Evolutionary conservation across 2,888 invertebrate species (phyloP).

Genomic region (Philereme vetulata): DNA sequence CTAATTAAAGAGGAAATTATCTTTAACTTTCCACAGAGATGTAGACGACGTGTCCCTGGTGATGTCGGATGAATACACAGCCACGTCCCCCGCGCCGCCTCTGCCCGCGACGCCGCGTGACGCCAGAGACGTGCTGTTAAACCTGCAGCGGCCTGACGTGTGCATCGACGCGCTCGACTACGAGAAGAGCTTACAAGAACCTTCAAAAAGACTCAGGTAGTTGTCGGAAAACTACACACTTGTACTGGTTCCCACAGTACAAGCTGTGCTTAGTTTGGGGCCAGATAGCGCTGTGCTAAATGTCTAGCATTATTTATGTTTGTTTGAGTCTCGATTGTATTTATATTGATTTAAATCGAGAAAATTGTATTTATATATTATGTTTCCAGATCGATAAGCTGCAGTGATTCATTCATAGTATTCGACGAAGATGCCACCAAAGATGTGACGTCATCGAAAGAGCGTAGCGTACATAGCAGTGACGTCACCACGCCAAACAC

Average conservation of each 20-base stretch:
- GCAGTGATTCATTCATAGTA: slow-evolving; percentile 75
- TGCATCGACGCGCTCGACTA: slow-evolving; percentile 59
- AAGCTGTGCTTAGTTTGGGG: too few species aligned
- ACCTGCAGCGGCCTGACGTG: slow-evolving; percentile 61
- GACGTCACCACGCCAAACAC: slow-evolving; percentile 44
- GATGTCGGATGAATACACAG: slow-evolving; percentile 62
- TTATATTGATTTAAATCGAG: too few species aligned
- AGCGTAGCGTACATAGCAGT: slow-evolving; percentile 16
- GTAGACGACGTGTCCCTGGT: slow-evolving; percentile 61
- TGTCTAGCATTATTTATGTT: not conserved
- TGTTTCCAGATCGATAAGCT: slow-evolving; percentile 66
- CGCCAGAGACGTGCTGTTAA: slow-evolving; percentile 53
- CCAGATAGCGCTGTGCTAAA: too few species aligned
- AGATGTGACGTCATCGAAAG: slow-evolving; percentile 9
- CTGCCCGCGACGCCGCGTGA: slow-evolving; percentile 37
- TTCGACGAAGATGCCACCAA: slow-evolving; percentile 64
- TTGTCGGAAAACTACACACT: not conserved
- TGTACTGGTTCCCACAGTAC: too few species aligned
- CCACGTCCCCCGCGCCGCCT: slow-evolving; percentile 50
- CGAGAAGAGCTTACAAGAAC: slow-evolving; percentile 55
- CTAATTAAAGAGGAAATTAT: not conserved
- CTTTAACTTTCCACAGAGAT: slow-evolving; percentile 48
- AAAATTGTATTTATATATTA: too few species aligned
- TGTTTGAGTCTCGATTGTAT: slow-evolving; percentile 1
- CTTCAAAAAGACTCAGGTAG: slow-evolving; percentile 63